Evolutionary conservation across 2,797 vertebrate species (phyloP), one percentile per base, ranked within the genome.

Genomic region (Cetoscarus ocellatus): DNA sequence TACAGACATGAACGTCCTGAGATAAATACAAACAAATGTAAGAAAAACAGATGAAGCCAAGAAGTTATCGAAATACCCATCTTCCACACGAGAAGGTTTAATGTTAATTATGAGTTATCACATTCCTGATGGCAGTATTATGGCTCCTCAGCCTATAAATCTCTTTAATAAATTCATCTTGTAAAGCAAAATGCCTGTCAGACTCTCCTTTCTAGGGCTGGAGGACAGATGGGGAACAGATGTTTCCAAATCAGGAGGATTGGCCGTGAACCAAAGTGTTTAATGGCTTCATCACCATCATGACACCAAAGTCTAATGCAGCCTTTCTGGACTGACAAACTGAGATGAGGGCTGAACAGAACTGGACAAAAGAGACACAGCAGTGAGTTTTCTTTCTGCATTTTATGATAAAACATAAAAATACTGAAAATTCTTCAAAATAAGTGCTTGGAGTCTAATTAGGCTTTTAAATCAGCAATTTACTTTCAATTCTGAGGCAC

Each of bases 151-250:
- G 44, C 17, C 19, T 38, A 10, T 15, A 70, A 62, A 77, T 50
- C 58, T 49, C 27, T 42, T n/a, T 43, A 60, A 69, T 59, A 67
- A 63, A 70, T 55, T 10, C 57, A 69, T 73, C 57, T 59, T 53
- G 18, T 40, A 40, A 42, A 55, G 55, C 55, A 67, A 61, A 62
- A 59, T 34, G 42, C 12, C 55, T n/a, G 42, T 61, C 5, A 67
- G 53, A 73, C 35, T 68, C 68, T 74, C 62, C 39, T 58, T 51
- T 58, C 36, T 35, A 27, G 38, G 27, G 47, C 49, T 62, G 14
- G 17, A 52, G 51, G 60, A 67, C 63, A 76, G 68, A 75, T 67
- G 54, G 50, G 40, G 49, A 60, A 67, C 67, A 69, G 61, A 67
- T 60, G 67, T 57, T 44, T n/a, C 38, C 19, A 48, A 53, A 50